A percentile compares a stretch with the other conserved stretches of the same genome.
Evolutionary conservation across 2,797 vertebrate species (phyloP).

Genomic region (Macroramphosus scolopax): DNA sequence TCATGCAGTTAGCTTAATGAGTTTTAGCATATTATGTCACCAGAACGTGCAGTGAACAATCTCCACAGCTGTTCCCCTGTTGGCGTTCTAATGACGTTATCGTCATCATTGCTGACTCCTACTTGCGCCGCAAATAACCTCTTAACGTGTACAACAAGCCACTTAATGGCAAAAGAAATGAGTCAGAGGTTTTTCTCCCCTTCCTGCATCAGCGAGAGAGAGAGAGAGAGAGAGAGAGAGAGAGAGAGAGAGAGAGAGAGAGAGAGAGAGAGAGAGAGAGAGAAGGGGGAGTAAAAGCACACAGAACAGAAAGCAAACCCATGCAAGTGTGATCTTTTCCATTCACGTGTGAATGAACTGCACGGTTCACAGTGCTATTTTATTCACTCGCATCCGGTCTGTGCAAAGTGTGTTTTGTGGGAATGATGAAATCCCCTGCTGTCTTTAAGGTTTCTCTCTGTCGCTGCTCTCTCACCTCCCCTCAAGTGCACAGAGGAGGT

Average conservation of each 20-base stretch:
- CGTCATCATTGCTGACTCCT: conserved; percentile 44
- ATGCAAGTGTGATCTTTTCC: conserved; percentile 32
- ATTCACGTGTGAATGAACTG: conserved; percentile 45
- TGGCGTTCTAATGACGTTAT: conserved; percentile 49
- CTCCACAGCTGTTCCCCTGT: conserved; percentile 31
- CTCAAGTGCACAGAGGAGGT: conserved; percentile 57
- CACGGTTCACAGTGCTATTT: conserved; percentile 35
- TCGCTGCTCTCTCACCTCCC: conserved; percentile 55
- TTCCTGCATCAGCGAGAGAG: conserved; percentile 9
- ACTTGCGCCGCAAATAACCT: conserved; percentile 43
- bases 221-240: too few species aligned
- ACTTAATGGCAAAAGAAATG: conserved; percentile 58
- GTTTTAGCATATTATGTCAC: conserved; percentile 39
- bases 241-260: too few species aligned
- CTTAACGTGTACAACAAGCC: conserved; percentile 45
- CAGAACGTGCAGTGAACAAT: conserved; percentile 20
- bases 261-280: too few species aligned
- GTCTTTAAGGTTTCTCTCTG: conserved; percentile 51
- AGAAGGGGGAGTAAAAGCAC: conserved; percentile 16
- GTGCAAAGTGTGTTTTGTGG: conserved; percentile 29
- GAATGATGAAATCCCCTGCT: conserved; percentile 39
- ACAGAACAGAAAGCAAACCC: conserved; percentile 22
- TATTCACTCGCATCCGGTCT: conserved; percentile 36
- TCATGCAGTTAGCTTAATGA: conserved; percentile 27
- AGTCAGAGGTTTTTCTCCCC: conserved; percentile 41